Conservation (phyloP, 1,140 invertebrate genomes). For the Euwallacea similis region DNA sequence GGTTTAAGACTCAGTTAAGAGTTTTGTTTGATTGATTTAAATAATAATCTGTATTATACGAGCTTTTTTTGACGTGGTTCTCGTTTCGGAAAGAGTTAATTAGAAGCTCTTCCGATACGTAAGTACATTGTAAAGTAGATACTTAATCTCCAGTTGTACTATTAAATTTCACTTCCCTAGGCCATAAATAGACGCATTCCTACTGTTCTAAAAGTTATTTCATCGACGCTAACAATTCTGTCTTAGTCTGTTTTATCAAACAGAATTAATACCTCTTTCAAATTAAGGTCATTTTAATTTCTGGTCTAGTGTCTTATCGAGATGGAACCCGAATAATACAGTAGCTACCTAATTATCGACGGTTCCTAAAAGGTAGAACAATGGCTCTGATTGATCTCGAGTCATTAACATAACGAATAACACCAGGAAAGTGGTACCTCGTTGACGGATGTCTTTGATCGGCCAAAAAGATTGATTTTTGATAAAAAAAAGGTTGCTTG, state of each 20-base stretch:
- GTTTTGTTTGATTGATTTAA: constrained; percentile 30
- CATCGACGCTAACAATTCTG: constrained; percentile 7
- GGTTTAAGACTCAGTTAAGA: constrained; percentile 31
- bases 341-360: constrained; percentile 35
- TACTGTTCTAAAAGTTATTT: background rate
- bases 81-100: constrained; percentile 17
- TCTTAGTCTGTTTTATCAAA: background rate
- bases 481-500: constrained; percentile 15
- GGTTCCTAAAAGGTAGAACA: constrained; percentile 26
- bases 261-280: constrained; percentile 17
- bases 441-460: constrained; percentile 29
- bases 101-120: background rate
- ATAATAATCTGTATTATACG: constrained; percentile 28
- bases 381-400: constrained; percentile 36
- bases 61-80: background rate
- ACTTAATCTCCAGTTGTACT: background rate
- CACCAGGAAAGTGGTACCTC: constrained; percentile 31
- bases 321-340: constrained; percentile 31
- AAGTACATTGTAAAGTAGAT: too few relatives aligned
- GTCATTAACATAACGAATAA: constrained; percentile 37
- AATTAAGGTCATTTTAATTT: constrained; percentile 17
- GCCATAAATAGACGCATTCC: background rate
- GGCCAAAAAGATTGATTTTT: constrained; percentile 21
- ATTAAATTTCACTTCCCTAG: background rate
- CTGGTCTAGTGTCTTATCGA: constrained; percentile 23